Conservation (phyloP, 2,797 vertebrate genomes). For the Tarsius wallacei region DNA sequence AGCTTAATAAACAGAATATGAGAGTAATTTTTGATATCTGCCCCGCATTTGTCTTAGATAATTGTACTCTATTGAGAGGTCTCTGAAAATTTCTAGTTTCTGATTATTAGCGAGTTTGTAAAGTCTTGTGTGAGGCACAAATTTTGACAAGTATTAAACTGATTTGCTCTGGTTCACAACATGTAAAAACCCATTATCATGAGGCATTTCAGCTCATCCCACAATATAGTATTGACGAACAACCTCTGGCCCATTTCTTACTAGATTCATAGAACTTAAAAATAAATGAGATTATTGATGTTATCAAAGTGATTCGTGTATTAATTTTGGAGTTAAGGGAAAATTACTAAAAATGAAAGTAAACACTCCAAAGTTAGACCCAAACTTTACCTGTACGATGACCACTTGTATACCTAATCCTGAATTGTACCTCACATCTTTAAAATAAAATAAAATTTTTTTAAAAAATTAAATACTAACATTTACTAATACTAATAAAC, state of each 20-base stretch:
- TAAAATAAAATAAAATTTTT: too few species aligned
- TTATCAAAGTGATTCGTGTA: background rate
- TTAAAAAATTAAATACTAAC: too few species aligned
- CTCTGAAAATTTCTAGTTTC: slow-evolving; percentile 27
- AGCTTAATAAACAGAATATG: slow-evolving; percentile 45
- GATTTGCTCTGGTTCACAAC: background rate
- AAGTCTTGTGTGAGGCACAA: background rate
- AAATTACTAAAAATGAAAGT: slow-evolving; percentile 16
- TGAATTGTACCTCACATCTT: too few species aligned
- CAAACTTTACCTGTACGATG: too few species aligned
- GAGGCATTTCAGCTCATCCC: background rate
- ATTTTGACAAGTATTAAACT: slow-evolving; percentile 53
- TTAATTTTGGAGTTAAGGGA: background rate
- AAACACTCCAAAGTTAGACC: background rate
- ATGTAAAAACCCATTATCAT: background rate
- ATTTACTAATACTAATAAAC: too few species aligned
- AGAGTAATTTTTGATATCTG: slow-evolving; percentile 58
- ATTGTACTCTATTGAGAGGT: slow-evolving; percentile 67
- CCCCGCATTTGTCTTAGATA: slow-evolving; percentile 45
- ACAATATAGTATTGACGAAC: background rate
- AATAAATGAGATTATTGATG: background rate
- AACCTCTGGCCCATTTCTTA: background rate
- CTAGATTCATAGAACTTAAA: background rate
- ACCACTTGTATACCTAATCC: too few species aligned
- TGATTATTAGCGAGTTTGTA: slow-evolving; percentile 60